These are phyloP conservation scores for Menura novaehollandiae DNA, from an alignment of 2,113 vertebrate species.

Conservation along the genomic window DNA sequence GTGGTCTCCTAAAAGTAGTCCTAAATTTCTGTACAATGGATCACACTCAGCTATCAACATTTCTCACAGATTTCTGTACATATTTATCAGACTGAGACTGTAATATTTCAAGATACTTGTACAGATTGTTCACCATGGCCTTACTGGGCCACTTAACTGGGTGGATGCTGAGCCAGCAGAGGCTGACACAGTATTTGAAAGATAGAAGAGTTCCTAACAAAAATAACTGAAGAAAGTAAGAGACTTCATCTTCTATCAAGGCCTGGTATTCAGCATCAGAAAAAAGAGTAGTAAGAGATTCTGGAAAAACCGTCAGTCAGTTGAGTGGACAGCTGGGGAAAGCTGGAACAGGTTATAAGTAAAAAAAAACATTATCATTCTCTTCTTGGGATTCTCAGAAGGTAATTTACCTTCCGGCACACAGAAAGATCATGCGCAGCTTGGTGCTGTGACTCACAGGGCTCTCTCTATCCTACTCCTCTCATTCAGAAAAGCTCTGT, in stretches of 20 bases:
- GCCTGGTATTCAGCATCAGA: neutral
- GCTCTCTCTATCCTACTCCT: neutral
- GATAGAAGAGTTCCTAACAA: neutral
- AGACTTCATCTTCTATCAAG: neutral
- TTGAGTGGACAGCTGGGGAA: neutral
- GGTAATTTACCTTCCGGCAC: neutral
- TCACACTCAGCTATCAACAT: neutral
- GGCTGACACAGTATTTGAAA: neutral
- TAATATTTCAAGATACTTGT: neutral
- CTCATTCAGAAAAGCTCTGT: neutral
- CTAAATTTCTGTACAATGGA: neutral
- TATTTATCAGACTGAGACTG: neutral
- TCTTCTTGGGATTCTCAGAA: neutral
- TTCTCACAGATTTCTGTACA: neutral
- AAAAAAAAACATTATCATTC: neutral
- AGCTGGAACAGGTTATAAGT: neutral
- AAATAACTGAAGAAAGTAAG: neutral
- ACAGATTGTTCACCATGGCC: neutral
- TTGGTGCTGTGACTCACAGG: neutral
- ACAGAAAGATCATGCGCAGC: accelerated
- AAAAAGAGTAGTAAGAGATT: neutral
- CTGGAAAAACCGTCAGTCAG: neutral
- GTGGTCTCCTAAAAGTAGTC: neutral
- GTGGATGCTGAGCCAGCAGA: neutral
- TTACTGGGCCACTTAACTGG: neutral